Base-by-base conservation (phyloP, 2,113 vertebrate species). In the Ceuthmochares aereus region DNA sequence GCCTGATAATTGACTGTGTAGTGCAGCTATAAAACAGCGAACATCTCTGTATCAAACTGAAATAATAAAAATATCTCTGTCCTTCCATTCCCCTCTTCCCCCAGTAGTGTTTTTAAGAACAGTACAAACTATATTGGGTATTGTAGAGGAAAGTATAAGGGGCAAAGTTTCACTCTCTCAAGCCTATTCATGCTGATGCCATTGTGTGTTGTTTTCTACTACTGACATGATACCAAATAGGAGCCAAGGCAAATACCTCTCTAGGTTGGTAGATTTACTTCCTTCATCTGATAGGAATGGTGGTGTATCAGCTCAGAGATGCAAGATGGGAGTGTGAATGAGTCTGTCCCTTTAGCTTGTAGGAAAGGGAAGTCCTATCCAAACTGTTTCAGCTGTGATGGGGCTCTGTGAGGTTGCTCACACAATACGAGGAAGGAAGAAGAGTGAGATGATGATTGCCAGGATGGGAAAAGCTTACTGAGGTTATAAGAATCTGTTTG, bases 341-440 rank as follows among this genome's bases (percentile, higher is more conserved):
- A 66, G 36, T 42, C 34, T 83, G 27, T 87, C 34, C 37, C 73
- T 81, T 70, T 62, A 70, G 89, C 47, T 78, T 59, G 34, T 82
- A 87, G 80, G 66, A 95, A 72, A 76, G 80, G 84, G 86, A 94
- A 95, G 80, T 95, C 49, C 89, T 82, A 72, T 93, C 86, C 93
- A 87, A 90, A 70, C 32, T 69, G 6, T 84, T 97, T 75, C 64
- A 84, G 84, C 49, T 72, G 89, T 21, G 40, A 54, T 59, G 56
- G 72, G 64, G 29, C 56, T 90, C 56, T 84, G 42, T 85, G 73
- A 58, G 68, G 42, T 42, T 90, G 60, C 36, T 92, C 62, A 36
- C 85, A 96, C 95, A 97, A 91, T 92, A 87, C n/a, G 0, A 95
- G 95, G 94, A 95, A 95, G 94, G 95, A 95, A 96, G 80, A 95